Base-by-base conservation (phyloP, 2,113 vertebrate genomes). In the Crotalus tigris region DNA sequence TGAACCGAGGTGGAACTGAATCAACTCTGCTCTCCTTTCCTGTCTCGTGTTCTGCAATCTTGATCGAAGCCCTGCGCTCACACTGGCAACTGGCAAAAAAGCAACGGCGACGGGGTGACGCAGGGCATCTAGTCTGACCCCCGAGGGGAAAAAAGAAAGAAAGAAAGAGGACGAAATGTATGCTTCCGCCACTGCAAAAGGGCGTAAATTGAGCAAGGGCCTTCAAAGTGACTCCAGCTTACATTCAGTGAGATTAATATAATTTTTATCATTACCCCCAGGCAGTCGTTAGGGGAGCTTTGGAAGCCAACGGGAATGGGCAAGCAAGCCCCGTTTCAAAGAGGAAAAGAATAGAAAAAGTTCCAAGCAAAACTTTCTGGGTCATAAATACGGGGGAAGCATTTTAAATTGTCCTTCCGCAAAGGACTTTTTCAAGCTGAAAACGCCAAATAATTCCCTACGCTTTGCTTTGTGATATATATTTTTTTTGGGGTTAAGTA, bases 351-450 rank as follows among this genome's bases (percentile, higher is more conserved):
- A 81, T 1, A 39, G 93, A 89, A 93, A 94, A 96, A 88, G 2
- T 26, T 26, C 55, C n/a, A 91, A 53, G 94, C 17, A 6, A 90
- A 90, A 24, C 39, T 26, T 2, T 64, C 85, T 92, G 55, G 91
- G 95, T 95, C 92, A 96, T 97, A 97, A 97, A 97, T 90, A 88
- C 93, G 95, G 96, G 96, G 92, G 92, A 94, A 96, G 95, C 75
- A 91, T 92, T 96, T 96, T 92, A 93, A 95, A 92, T 91, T 94
- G 96, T 92, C 96, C 91, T 90, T 97, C 95, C 95, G 92, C 94
- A 92, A 97, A 96, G 92, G 94, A 94, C 53, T 96, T 94, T 96
- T 94, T 96, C 96, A 85, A 93, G 94, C 89, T 61, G 89, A 93
- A 94, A 81, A 94, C 49, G 90, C 88, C 94, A 96, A 96, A 96